Evolutionary conservation across 2,113 vertebrate genomes (phyloP), one percentile per base, ranked within the genome.

Genomic region (Corvus cornix): DNA sequence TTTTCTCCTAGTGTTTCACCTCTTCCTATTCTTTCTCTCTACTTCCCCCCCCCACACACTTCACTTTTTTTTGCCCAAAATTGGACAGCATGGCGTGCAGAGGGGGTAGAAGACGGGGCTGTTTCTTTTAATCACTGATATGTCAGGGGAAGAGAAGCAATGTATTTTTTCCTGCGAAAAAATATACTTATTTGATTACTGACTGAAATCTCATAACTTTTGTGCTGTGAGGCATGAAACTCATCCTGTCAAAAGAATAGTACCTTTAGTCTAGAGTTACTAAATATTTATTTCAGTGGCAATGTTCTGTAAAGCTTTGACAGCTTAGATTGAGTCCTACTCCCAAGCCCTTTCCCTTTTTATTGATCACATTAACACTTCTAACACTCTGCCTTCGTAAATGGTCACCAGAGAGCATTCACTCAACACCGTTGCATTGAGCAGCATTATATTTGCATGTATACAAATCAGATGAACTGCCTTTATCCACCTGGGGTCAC

Each of bases 201-300:
- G 88, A 82, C 84, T 86, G 78, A 96, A 97, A 93, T 96, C 60
- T 97, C 91, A 88, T 97, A 96, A 96, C 81, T 95, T 89, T 53
- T 93, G 90, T 96, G 91, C 96, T 14, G 2, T 88, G 95, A 97
- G 93, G 95, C 95, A 96, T 96, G 91, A 97, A 96, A 89, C 90
- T 95, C 91, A 96, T 94, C 90, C 90, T 92, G 91, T 92, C 96
- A 92, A 58, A 95, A 93, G 90, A 87, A 91, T 16, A 92, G 84
- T 75, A 92, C 88, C 91, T 95, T 95, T 31, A 77, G n/a, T 78
- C 78, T 76, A 84, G 60, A 94, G 77, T 87, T 68, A 90, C 86
- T 97, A 97, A 97, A 95, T 97, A 96, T 96, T 96, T 97, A 97
- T 97, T 97, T 95, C 88, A 35, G 72, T 43, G 56, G 83, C 72